Percentiles rank a stretch among this genome's conserved stretches.
phyloP scores from a whole-genome alignment of 2,888 invertebrate genomes.

The Azorinus chamasolen region DNA sequence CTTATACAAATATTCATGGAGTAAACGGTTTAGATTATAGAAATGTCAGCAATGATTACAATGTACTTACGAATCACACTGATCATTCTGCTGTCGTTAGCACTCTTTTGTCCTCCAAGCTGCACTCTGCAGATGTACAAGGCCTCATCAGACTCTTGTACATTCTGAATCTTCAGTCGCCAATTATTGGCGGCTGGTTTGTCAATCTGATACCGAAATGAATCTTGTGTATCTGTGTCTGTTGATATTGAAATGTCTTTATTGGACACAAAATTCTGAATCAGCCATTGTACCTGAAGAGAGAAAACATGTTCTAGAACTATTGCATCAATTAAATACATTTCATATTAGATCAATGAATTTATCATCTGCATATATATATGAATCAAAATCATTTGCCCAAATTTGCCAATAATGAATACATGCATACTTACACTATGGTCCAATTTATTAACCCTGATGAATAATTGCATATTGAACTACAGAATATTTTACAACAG shows the following conservation, averaged over 20 bases:
- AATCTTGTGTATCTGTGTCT: slow-evolving; percentile 74
- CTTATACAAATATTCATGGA: no score
- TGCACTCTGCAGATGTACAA: slow-evolving; percentile 78
- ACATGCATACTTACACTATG: no score
- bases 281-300: slow-evolving; percentile 67
- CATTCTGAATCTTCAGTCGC: slow-evolving; percentile 79
- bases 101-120: slow-evolving; percentile 74
- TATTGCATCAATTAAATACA: no score
- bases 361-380: no score
- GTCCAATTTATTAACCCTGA: no score
- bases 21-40: no score
- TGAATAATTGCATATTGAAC: no score
- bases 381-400: no score
- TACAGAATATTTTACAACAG: no score
- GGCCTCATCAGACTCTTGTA: slow-evolving; percentile 75
- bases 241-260: slow-evolving; percentile 68
- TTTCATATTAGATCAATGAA: no score
- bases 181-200: slow-evolving; percentile 78
- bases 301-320: background rate
- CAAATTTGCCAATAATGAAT: no score
- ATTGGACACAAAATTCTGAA: slow-evolving; percentile 45
- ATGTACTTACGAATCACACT: slow-evolving; percentile 66
- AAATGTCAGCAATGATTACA: no score
- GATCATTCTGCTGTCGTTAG: slow-evolving; percentile 64
- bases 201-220: slow-evolving; percentile 79